Percentiles rank a stretch among this genome's conserved stretches.
phyloP scores from a whole-genome alignment of 1,140 invertebrate species.

The Platyscapa corneri region DNA sequence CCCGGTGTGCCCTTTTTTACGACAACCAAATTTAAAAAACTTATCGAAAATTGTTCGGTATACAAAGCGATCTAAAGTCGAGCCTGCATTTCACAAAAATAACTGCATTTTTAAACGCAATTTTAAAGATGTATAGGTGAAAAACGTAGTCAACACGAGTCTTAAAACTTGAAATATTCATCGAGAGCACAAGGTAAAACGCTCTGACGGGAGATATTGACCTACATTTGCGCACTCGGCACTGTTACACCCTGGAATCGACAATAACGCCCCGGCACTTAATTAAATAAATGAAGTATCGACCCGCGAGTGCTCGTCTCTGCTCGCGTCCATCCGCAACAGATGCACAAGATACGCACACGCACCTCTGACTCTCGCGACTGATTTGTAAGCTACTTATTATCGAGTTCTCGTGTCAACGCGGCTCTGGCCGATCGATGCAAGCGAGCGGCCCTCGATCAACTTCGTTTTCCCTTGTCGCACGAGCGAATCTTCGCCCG shows the following conservation, averaged over 20 bases:
- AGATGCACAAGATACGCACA: background rate
- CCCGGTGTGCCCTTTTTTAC: too few relatives aligned
- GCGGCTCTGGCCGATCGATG: background rate
- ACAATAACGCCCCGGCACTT: background rate
- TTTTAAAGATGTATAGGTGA: background rate
- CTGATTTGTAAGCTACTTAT: background rate
- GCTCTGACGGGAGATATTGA: background rate
- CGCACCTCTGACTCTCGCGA: background rate
- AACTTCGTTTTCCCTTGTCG: background rate
- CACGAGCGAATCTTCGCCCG: too few relatives aligned
- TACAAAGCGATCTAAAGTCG: background rate
- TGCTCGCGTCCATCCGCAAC: background rate
- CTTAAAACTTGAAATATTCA: background rate
- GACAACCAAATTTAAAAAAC: background rate
- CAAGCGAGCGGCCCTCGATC: background rate
- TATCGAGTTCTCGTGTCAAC: background rate
- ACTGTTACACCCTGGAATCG: background rate
- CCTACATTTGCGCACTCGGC: background rate
- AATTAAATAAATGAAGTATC: conserved; percentile 12
- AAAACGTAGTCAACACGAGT: background rate
- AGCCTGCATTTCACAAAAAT: background rate
- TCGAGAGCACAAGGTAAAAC: background rate
- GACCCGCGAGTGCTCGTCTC: background rate
- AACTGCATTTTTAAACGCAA: background rate
- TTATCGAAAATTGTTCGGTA: background rate